Evolutionary conservation across 2,113 vertebrate genomes (phyloP).

Genomic region (Silurus meridionalis): DNA sequence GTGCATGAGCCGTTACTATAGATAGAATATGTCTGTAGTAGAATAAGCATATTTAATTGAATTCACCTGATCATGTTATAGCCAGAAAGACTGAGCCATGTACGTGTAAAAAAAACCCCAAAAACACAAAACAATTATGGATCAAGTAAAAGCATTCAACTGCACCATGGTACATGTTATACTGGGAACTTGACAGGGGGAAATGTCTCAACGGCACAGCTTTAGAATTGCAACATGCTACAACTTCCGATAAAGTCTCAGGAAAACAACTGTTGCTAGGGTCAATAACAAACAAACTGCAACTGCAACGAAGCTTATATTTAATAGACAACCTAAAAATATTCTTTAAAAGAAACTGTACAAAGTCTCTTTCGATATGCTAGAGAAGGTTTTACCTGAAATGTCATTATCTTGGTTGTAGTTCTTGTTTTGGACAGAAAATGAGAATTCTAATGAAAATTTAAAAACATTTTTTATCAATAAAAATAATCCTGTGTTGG

Average conservation of each 20-base stretch:
- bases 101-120: not conserved
- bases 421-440: no score
- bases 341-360: not conserved
- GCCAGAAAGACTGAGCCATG: not conserved
- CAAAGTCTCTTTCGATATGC: not conserved
- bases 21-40: not conserved
- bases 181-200: not conserved
- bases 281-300: not conserved
- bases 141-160: not conserved
- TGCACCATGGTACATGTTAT: not conserved
- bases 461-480: not conserved
- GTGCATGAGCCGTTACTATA: not conserved
- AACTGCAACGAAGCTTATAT: no score
- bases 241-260: not conserved
- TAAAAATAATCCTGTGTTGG: not conserved
- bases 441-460: not conserved
- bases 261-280: slow-evolving; percentile 9
- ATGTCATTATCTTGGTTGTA: not conserved
- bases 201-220: slow-evolving; percentile 37
- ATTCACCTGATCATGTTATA: not conserved
- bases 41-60: not conserved
- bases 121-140: not conserved
- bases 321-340: not conserved
- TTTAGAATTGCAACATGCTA: not conserved
- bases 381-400: not conserved